phyloP scores from a whole-genome alignment of 2,888 invertebrate genomes.

The Helobdella robusta region DNA sequence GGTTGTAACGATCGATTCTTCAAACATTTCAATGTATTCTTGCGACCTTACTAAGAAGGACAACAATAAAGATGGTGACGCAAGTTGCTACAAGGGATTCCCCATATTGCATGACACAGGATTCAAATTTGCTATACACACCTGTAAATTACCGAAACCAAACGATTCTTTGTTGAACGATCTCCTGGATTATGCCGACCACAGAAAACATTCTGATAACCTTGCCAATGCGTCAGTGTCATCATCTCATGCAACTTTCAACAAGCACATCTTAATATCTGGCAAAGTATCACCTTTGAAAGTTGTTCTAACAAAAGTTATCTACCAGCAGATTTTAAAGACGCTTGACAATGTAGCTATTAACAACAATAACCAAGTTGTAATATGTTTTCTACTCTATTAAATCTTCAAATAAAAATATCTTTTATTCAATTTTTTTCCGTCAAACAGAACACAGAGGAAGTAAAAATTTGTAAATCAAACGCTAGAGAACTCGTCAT shows the following conservation, averaged over 20 bases:
- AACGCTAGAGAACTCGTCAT: no score
- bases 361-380: no score
- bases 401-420: no score
- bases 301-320: slow-evolving; percentile 71
- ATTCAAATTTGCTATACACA: slow-evolving; percentile 8
- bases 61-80: background rate
- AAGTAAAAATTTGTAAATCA: no score
- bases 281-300: slow-evolving; percentile 74
- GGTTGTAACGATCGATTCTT: slow-evolving; percentile 26
- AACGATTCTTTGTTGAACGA: background rate
- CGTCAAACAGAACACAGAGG: no score
- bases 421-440: no score
- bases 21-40: slow-evolving; percentile 76
- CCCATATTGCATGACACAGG: slow-evolving; percentile 6
- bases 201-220: no score
- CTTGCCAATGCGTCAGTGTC: no score
- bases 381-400: no score
- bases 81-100: background rate
- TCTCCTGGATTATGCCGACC: background rate
- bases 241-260: slow-evolving; percentile 52
- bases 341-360: slow-evolving; percentile 46
- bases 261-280: slow-evolving; percentile 60
- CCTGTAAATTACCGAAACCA: background rate
- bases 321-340: slow-evolving; percentile 74
- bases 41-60: slow-evolving; percentile 56